Percentiles rank a stretch among this genome's conserved stretches.
Evolutionary conservation across 2,797 vertebrate genomes (phyloP).

Genomic region (Myotis myotis): DNA sequence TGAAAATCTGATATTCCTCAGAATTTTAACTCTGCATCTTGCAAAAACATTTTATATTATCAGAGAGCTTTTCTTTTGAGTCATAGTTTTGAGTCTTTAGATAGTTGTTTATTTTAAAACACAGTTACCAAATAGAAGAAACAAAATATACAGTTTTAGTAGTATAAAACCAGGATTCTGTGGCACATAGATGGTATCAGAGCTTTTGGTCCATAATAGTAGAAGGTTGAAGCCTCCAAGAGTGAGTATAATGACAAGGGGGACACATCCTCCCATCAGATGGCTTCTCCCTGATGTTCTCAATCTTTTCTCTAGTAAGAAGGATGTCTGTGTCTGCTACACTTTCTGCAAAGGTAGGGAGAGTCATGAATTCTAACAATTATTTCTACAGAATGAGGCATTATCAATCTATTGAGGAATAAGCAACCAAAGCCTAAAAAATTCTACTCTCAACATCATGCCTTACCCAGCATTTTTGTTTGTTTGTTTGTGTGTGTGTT

Average conservation of each 20-base stretch:
- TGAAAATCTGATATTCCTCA: conserved; percentile 41
- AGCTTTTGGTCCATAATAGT: not conserved
- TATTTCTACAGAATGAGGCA: not conserved
- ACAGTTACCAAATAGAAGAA: conserved; percentile 4
- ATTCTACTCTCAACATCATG: not conserved
- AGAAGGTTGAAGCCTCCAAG: not conserved
- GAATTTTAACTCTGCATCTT: not conserved
- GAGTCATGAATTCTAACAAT: not conserved
- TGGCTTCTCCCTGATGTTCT: not conserved
- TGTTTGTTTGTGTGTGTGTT: not conserved
- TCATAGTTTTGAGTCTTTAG: not conserved
- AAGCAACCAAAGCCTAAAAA: not conserved
- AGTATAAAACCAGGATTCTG: not conserved
- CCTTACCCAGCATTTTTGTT: not conserved
- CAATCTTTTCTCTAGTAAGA: not conserved
- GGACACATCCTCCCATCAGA: not conserved
- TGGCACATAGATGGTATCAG: not conserved
- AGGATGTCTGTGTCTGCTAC: not conserved
- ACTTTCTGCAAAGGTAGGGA: not conserved
- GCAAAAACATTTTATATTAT: not conserved
- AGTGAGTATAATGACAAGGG: not conserved
- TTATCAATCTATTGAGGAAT: not conserved
- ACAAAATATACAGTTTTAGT: conserved; percentile 2
- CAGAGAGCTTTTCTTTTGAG: conserved; percentile 25
- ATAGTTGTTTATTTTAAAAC: conserved; percentile 14